Evolutionary conservation across 1,140 invertebrate species (phyloP).

Genomic region (Pararge aegeria): DNA sequence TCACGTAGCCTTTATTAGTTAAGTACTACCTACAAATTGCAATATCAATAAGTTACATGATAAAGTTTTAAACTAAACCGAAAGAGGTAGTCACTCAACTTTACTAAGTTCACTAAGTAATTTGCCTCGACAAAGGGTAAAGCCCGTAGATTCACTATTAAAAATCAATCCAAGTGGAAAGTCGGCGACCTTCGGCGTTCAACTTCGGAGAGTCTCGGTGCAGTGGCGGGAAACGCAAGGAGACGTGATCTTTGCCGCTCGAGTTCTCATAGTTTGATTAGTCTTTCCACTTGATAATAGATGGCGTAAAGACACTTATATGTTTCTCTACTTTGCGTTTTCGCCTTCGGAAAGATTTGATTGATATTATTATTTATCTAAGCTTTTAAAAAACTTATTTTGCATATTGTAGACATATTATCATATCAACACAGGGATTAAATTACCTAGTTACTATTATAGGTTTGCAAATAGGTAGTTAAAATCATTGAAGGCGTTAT

Average conservation of each 20-base stretch:
- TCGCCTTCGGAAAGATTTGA: background rate
- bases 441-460: too few relatives aligned
- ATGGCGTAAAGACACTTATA: constrained; percentile 44
- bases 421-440: too few relatives aligned
- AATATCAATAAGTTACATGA: background rate
- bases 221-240: constrained; percentile 68
- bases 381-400: too few relatives aligned
- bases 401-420: too few relatives aligned
- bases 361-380: too few relatives aligned
- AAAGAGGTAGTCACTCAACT: constrained; percentile 38
- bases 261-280: constrained; percentile 67
- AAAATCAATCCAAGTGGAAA: constrained; percentile 74
- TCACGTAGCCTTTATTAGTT: too few relatives aligned
- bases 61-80: constrained; percentile 19
- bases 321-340: background rate
- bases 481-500: too few relatives aligned
- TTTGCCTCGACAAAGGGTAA: constrained; percentile 68
- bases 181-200: constrained; percentile 50
- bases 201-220: constrained; percentile 63
- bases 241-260: constrained; percentile 70
- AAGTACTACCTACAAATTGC: too few relatives aligned
- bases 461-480: too few relatives aligned
- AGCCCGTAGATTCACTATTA: constrained; percentile 70
- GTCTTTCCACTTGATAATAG: constrained; percentile 54
- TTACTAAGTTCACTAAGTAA: constrained; percentile 62